These are phyloP conservation scores for Theonella swinhoei DNA, from an alignment of 37 sponge, comb jelly and placozoan species.

Conservation along the genomic window DNA sequence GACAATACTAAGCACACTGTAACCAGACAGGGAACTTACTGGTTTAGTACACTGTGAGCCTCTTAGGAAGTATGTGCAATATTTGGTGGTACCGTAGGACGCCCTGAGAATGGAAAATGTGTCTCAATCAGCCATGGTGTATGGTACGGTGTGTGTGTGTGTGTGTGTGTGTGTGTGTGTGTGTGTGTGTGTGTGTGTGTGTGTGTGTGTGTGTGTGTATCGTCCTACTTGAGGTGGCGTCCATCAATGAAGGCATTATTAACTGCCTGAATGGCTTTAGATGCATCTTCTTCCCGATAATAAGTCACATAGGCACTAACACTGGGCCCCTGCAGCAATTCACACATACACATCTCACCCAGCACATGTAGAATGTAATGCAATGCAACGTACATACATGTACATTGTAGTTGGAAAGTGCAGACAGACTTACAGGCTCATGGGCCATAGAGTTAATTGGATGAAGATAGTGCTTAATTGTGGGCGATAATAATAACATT, in stretches of 20 bases:
- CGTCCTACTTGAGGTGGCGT: constrained; percentile 66
- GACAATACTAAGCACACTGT: too few species aligned
- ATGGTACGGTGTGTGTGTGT: too few species aligned
- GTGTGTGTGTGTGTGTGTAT: background rate
- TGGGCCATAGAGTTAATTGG: too few species aligned
- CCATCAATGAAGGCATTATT: constrained; percentile 91
- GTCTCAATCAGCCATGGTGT: background rate
- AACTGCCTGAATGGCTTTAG: constrained; percentile 76
- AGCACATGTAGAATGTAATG: background rate
- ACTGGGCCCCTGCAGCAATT: constrained; percentile 76
- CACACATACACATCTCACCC: background rate
- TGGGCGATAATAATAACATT: too few species aligned
- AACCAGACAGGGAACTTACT: too few species aligned
- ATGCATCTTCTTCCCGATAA: constrained; percentile 72
- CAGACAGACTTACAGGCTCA: too few species aligned
- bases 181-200: background rate
- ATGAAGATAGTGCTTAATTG: background rate
- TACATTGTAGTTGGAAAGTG: background rate
- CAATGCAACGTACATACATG: background rate
- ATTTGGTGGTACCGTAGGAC: constrained; percentile 96
- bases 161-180: too few species aligned
- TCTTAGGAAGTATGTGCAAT: constrained; percentile 86
- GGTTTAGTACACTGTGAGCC: constrained; percentile 83
- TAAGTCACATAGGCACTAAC: constrained; percentile 94
- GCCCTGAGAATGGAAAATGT: constrained; percentile 53